These are phyloP conservation scores for Tupaia chinensis DNA, from an alignment of 2,113 vertebrate species.

Conservation along the genomic window DNA sequence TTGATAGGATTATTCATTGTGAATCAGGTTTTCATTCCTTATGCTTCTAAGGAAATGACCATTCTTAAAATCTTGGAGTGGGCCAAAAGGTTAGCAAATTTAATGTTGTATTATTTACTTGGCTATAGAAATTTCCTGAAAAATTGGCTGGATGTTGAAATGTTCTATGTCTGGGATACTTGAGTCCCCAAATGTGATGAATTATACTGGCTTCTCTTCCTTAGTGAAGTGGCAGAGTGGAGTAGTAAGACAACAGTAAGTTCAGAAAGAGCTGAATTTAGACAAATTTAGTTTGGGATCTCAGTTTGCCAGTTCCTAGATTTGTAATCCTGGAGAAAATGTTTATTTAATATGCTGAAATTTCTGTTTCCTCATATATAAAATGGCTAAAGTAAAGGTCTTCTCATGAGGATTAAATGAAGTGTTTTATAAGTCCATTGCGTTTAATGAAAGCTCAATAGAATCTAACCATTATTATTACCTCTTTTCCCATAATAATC, in stretches of 20 bases:
- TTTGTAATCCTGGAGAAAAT: neutral
- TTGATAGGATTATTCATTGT: constrained; percentile 45
- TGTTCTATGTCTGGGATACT: neutral
- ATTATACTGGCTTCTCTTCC: neutral
- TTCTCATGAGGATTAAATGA: neutral
- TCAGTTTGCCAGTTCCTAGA: neutral
- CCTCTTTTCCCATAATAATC: neutral
- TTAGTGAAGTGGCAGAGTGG: neutral
- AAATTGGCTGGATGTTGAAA: constrained; percentile 21
- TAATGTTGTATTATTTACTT: constrained; percentile 37
- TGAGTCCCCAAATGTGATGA: neutral
- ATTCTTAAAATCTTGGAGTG: constrained; percentile 26
- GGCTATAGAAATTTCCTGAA: constrained; percentile 42
- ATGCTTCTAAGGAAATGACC: constrained; percentile 57
- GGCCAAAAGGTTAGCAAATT: constrained; percentile 42
- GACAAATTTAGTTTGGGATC: neutral
- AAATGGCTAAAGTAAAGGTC: neutral
- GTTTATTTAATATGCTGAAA: constrained; percentile 2
- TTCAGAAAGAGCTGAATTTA: neutral
- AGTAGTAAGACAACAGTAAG: neutral
- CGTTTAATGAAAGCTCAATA: neutral
- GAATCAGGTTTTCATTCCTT: constrained; percentile 60
- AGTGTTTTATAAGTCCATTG: neutral
- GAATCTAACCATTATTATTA: constrained; percentile 9
- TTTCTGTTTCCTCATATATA: neutral